Evolutionary conservation across 2,113 vertebrate species (phyloP), one percentile per base, ranked within the genome.

Genomic region (Callorhinus ursinus): DNA sequence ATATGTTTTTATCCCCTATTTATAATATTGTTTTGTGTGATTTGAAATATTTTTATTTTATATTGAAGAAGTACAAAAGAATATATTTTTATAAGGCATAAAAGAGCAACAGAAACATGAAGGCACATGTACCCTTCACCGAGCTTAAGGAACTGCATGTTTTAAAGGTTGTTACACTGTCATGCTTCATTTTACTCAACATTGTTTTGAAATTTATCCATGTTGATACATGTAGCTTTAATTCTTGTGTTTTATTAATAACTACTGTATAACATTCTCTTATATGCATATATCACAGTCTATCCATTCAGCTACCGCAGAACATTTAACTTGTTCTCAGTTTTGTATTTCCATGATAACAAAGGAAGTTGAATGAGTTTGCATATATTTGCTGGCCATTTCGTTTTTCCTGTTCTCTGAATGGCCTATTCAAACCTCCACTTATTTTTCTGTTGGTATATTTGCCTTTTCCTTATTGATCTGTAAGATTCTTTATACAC

Each of bases 321-420:
- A 59, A 77, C 57, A 46, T 80, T 82, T 59, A 55, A 61, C n/a
- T 69, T 76, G 7, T 84, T 90, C 80, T 83, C 84, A 83, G 53
- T 71, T 92, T 96, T 39, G 16, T 53, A 59, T 88, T 88, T 96
- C 74, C 31, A 0, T 31, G 18, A 81, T 91, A 72, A 42, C 24
- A 74, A 65, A n/a, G 65, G 19, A 93, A 71, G 28, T 74, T 76
- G 53, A 87, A 26, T 95, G 76, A 83, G 22, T 88, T 95, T 90
- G 33, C 46, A 53, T 89, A 59, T 71, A 19, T 93, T 77, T 93
- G 11, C 57, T 83, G 59, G 5, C 12, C 24, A 57, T 79, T 90
- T 93, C 9, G 2, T 76, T 92, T 92, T 97, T 42, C 36, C 18
- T 67, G 92, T 93, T 86, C 71, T 94, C 26, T 18, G 21, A 90